phyloP scores from a whole-genome alignment of 2,113 vertebrate species.

The Macheiramphus alcinus region DNA sequence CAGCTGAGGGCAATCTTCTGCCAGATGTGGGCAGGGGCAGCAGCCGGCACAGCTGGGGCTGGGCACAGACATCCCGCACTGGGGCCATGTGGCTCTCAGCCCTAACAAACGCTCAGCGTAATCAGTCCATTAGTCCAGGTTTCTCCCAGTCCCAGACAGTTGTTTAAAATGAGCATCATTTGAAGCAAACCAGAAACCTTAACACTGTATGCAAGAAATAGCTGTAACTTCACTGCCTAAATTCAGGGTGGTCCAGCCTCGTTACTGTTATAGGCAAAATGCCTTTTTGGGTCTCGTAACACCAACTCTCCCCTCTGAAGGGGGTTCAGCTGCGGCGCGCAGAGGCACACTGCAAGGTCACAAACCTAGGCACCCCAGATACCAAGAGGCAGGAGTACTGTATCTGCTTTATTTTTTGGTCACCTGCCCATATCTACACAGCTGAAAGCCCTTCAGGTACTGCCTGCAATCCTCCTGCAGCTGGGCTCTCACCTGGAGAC shows the following conservation, averaged over 20 bases:
- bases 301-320: background rate
- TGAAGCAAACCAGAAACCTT: slow-evolving; percentile 44
- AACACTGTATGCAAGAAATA: slow-evolving; percentile 5
- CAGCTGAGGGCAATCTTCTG: background rate
- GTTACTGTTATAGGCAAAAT: background rate
- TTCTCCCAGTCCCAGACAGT: background rate
- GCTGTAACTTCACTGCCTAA: background rate
- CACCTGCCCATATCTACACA: background rate
- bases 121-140: slow-evolving; percentile 9
- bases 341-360: background rate
- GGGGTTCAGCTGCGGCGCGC: background rate
- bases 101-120: background rate
- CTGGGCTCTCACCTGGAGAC: background rate
- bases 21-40: background rate
- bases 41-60: background rate
- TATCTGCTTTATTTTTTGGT: background rate
- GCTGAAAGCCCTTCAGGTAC: background rate
- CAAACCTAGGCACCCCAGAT: background rate
- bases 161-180: slow-evolving; percentile 40
- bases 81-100: background rate
- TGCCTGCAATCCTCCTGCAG: background rate
- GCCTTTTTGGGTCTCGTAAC: background rate
- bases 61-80: fast-evolving
- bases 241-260: background rate
- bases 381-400: background rate